Conservation (phyloP, 1,140 invertebrate species). For the Gryllus bimaculatus region DNA sequence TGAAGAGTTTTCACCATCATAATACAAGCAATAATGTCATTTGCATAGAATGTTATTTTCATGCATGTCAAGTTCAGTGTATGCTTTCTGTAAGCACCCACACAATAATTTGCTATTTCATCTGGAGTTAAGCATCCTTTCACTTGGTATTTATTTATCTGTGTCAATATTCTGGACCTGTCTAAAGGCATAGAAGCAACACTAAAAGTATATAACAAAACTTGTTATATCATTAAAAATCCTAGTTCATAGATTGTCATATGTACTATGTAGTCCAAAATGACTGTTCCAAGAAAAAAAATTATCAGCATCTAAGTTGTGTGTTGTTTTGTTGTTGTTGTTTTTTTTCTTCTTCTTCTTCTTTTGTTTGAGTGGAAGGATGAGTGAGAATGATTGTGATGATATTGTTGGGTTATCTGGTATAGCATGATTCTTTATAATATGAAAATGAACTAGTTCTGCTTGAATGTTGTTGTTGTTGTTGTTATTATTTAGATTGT, state of each 20-base stretch:
- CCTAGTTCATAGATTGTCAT: not conserved
- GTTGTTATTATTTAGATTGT: not conserved
- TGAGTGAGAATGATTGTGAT: not conserved
- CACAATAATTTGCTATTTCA: not conserved
- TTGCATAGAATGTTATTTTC: not conserved
- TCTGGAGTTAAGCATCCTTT: not conserved
- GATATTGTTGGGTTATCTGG: not conserved
- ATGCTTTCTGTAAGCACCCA: not conserved
- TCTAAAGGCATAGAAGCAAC: not conserved
- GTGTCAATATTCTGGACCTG: not conserved
- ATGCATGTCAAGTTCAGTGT: not conserved
- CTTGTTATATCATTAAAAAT: not conserved
- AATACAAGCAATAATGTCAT: not conserved
- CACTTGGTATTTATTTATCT: not conserved
- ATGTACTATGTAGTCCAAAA: not conserved
- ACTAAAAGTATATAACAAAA: not conserved
- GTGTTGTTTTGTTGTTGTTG: too few species aligned
- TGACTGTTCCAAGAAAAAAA: not conserved
- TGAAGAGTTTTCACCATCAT: not conserved
- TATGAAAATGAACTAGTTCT: not conserved
- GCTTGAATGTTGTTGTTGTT: not conserved
- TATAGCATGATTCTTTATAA: not conserved
- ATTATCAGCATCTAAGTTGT: not conserved
- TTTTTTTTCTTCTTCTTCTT: too few species aligned
- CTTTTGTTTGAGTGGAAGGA: not conserved